Evolutionary conservation across 2,113 vertebrate species (phyloP).

Genomic region (Arizona elegans): DNA sequence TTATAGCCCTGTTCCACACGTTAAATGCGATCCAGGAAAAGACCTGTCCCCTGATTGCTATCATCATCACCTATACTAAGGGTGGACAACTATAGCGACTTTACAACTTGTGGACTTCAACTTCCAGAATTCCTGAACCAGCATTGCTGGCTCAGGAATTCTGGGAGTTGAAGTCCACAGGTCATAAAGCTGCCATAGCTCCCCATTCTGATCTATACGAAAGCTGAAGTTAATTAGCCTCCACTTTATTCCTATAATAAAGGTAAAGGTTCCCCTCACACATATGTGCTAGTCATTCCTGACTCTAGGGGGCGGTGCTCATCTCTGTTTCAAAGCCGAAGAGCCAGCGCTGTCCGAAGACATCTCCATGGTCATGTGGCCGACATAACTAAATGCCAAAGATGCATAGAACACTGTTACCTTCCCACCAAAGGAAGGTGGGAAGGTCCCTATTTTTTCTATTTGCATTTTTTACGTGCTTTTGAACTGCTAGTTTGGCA

Average conservation of each 20-base stretch:
- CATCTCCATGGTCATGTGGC: too few species aligned
- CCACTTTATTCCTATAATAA: background rate
- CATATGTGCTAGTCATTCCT: too few species aligned
- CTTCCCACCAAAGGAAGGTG: too few species aligned
- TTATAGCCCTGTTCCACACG: background rate
- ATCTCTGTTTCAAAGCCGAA: too few species aligned
- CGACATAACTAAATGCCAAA: too few species aligned
- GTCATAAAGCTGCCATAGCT: background rate
- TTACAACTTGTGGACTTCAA: background rate
- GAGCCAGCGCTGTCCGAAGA: too few species aligned
- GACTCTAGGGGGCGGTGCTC: too few species aligned
- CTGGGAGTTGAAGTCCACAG: background rate
- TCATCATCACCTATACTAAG: background rate
- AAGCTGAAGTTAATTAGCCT: background rate
- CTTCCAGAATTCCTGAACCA: background rate
- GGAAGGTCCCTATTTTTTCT: too few species aligned
- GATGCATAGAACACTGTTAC: too few species aligned
- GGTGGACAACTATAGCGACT: background rate
- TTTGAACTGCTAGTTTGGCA: too few species aligned
- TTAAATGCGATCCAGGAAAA: background rate
- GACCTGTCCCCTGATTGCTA: background rate
- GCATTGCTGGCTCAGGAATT: background rate
- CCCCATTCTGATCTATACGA: background rate
- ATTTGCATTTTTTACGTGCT: too few species aligned
- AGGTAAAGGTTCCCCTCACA: too few species aligned